Base-by-base conservation (phyloP, 2,113 vertebrate species). In the Catagonus wagneri region DNA sequence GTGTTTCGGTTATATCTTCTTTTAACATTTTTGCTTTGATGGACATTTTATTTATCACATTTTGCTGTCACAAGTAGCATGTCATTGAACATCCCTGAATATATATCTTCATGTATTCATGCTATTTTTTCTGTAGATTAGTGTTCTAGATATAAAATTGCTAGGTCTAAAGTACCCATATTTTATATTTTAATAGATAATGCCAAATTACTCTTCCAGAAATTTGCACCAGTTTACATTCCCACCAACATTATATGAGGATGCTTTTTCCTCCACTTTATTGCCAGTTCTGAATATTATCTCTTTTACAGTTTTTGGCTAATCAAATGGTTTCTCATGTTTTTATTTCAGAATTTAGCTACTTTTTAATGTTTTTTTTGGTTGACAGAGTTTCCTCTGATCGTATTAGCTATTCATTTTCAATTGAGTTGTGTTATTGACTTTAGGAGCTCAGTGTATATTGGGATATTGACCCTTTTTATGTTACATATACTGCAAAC, bases 261-360 rank as follows among this genome's bases (percentile, higher is more conserved):
- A 52, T 79, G 27, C 32, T 44, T 89, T 86, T 66, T 44, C 20
- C 29, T 83, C 66, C 4, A 90, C 32, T 14, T 44, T 50, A n/a
- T 72, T 86, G 63, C 61, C 50, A 69, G 6, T 27, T 72, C 36
- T 68, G 29, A 74, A 68, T 66, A 1, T 93, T 60, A 25, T 23
- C 29, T 65, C 25, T 87, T 79, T 66, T 7, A 54, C 11, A 54
- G 22, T 91, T 96, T 88, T 52, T 74, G 68, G 22, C 22, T 79
- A 75, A 54, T 66, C 50, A 76, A 83, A 61, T n/a, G 0, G 6
- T 79, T 39, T 69, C 52, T 90, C 15, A 36, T 32, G 88, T 74
- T 85, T 85, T 25, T 9, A 89, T 84, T 89, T 95, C 23, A n/a
- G 23, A 69, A 50, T 68, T 95, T 93, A 85, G 74, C 54, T 61